phyloP scores from a whole-genome alignment of 2,113 vertebrate species.

The Pygoscelis antarcticus region DNA sequence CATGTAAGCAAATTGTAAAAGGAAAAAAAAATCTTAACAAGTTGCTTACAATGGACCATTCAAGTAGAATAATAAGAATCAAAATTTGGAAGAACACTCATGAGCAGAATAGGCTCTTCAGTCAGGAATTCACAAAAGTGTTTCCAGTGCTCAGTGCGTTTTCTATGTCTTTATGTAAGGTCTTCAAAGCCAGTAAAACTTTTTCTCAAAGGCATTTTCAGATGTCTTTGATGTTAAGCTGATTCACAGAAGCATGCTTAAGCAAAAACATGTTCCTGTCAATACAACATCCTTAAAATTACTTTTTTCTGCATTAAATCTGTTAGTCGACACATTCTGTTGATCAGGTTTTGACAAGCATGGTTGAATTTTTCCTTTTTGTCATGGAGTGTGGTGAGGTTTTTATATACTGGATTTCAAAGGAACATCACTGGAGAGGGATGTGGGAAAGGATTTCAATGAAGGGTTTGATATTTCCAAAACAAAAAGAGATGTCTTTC shows the following conservation, averaged over 20 bases:
- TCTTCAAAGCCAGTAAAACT: neutral
- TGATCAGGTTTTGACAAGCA: neutral
- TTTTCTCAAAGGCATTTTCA: neutral
- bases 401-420: neutral
- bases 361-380: neutral
- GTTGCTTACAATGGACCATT: neutral
- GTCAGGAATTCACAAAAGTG: neutral
- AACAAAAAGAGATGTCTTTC: neutral
- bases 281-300: neutral
- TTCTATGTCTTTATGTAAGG: neutral
- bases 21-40: neutral
- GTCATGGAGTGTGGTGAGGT: neutral
- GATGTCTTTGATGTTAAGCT: neutral
- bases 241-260: neutral
- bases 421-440: neutral
- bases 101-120: neutral
- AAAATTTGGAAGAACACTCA: neutral
- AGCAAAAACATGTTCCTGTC: neutral
- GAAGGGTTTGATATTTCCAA: neutral
- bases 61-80: neutral
- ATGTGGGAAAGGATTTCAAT: neutral
- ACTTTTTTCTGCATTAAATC: neutral
- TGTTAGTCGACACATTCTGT: neutral
- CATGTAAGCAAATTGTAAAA: neutral
- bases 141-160: neutral